Evolutionary conservation across 2,113 vertebrate species (phyloP).

Genomic region (Archilochus colubris): DNA sequence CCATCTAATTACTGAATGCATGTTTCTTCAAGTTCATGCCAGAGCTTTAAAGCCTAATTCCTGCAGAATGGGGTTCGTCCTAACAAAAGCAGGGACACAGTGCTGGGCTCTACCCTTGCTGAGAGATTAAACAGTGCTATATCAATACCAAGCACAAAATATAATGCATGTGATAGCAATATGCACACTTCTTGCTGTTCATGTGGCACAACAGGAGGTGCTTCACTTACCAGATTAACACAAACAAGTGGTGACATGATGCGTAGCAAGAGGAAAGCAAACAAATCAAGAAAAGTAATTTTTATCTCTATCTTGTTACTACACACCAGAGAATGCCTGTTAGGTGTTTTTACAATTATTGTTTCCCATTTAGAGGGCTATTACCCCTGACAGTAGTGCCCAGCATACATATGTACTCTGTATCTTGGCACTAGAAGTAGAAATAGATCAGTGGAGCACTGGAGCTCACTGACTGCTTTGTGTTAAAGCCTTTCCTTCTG

Average conservation of each 20-base stretch:
- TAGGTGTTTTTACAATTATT: not conserved
- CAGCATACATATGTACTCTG: not conserved
- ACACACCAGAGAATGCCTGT: not conserved
- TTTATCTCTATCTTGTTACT: constrained; percentile 37
- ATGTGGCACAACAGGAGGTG: not conserved
- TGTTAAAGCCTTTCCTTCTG: not conserved
- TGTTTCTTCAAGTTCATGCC: not conserved
- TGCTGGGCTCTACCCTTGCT: fast-evolving
- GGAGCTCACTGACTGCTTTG: not conserved
- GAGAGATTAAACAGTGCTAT: not conserved
- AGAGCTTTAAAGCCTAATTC: not conserved
- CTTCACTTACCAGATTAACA: not conserved
- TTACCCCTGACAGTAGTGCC: not conserved
- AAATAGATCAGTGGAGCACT: not conserved
- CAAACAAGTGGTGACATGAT: not conserved
- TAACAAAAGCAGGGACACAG: not conserved
- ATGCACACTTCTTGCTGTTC: not conserved
- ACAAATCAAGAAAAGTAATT: constrained; percentile 11
- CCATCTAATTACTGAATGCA: not conserved
- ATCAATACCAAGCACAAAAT: not conserved
- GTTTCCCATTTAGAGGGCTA: constrained; percentile 17
- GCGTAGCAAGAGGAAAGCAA: constrained; percentile 31
- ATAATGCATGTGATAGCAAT: not conserved
- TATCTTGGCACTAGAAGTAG: not conserved
- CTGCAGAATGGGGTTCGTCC: not conserved